A percentile compares a stretch with the other conserved stretches of the same genome.
These are phyloP conservation scores for Avahi laniger DNA, from an alignment of 2,797 vertebrate species.

Conservation along the genomic window DNA sequence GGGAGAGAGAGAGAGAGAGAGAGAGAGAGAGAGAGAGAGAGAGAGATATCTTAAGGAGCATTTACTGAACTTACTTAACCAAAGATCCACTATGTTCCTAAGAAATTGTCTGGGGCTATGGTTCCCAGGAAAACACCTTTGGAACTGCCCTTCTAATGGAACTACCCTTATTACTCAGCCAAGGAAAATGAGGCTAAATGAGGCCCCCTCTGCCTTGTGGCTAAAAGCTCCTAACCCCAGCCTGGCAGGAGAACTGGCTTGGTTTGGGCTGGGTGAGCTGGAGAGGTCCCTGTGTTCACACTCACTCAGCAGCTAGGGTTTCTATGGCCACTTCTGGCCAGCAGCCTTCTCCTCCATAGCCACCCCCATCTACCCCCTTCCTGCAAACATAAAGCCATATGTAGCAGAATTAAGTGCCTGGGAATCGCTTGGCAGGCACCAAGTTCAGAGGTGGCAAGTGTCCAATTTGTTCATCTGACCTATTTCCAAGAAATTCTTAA, in stretches of 20 bases:
- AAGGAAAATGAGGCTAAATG: rapidly evolving
- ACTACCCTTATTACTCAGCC: background rate
- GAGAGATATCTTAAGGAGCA: background rate
- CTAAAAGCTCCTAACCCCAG: background rate
- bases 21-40: background rate
- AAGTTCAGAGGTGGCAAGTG: background rate
- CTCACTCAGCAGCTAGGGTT: background rate
- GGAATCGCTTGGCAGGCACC: background rate
- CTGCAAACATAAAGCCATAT: background rate
- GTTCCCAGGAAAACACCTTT: background rate
- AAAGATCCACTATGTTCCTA: background rate
- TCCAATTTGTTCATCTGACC: conserved; percentile 31
- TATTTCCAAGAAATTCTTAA: conserved; percentile 54
- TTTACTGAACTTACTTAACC: background rate
- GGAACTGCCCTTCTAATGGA: background rate
- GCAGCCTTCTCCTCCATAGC: background rate
- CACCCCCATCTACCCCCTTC: rapidly evolving
- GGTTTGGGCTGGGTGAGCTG: background rate
- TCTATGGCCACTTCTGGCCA: background rate
- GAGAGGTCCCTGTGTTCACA: background rate
- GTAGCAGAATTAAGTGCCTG: background rate
- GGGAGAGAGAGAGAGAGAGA: no score
- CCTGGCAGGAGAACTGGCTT: background rate
- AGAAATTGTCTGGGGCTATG: background rate
- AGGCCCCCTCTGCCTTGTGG: no score